Evolutionary conservation across 2,888 invertebrate genomes (phyloP), one percentile per base, ranked within the genome.

Genomic region (Arge pagana): DNA sequence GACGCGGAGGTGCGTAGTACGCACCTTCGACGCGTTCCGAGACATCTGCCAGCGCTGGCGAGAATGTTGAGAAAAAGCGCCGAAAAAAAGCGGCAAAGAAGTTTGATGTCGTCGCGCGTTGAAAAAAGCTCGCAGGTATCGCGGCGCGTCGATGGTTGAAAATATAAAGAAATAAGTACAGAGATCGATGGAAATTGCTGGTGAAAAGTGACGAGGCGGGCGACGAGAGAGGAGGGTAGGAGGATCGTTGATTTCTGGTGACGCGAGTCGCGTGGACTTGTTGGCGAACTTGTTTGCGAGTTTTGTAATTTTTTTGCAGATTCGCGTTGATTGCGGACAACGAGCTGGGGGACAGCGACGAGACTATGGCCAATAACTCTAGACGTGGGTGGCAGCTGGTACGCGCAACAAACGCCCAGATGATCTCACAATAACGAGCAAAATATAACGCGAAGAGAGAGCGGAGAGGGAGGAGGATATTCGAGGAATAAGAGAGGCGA

Each of bases 321-420:
- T 21, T 7, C 1, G 39, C 4, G 18, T 10, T 39, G 21, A 39
- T 16, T 16, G 39, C 19, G n/a, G 10, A 10, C 11, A 16, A 19
- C 16, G 21, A 39, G 7, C 21, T 39, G 39, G 39, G 21, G n/a
- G n/a, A n/a, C n/a, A n/a, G n/a, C n/a, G n/a, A n/a, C n/a, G 16
- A 40, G 40, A 40, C 26, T 26, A 26, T 0, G 10, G 28, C 10
- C 26, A 16, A 16, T 26, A 26, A 26, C 26, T 40, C 16, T 40
- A 15, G n/a, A 11, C 10, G 16, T 16, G 15, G 23, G 26, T 2
- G 16, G 40, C 40, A 24, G 40, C 37, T 40, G 40, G 40, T 40
- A 24, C n/a, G 24, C 16, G 61, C 59, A 65, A 65, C 63, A 63
- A 60, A 55, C 50, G 55, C 52, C 57, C 53, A 56, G 59, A 60